Percentiles rank a stretch among this genome's conserved stretches.
Evolutionary conservation across 2,113 vertebrate species (phyloP).

Genomic region (Dasyurus viverrinus): DNA sequence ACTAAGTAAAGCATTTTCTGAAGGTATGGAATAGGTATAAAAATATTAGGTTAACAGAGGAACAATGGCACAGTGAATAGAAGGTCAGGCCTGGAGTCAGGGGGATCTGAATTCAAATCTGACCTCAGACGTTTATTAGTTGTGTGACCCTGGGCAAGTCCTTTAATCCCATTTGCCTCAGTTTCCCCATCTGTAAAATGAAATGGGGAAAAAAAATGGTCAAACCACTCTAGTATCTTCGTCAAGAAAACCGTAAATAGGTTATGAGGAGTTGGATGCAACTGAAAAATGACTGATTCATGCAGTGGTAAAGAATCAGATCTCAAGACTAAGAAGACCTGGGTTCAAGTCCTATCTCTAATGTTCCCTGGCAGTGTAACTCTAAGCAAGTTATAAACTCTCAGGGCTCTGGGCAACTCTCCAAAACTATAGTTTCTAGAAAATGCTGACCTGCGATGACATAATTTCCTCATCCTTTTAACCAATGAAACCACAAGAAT

Average conservation of each 20-base stretch:
- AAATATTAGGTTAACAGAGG: not conserved
- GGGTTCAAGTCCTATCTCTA: not conserved
- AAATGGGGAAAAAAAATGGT: not conserved
- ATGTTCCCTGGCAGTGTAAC: not conserved
- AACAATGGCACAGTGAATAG: not conserved
- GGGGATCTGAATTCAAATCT: not conserved
- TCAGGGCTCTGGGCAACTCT: not conserved
- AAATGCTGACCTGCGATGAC: not conserved
- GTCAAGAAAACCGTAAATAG: not conserved
- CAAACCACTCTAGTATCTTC: not conserved
- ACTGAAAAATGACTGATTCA: not conserved
- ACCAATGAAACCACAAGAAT: not conserved
- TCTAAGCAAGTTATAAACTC: not conserved
- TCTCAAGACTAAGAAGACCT: not conserved
- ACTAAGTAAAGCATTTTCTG: not conserved
- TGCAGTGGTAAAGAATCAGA: not conserved
- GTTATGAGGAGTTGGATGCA: not conserved
- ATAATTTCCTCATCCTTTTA: not conserved
- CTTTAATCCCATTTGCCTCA: no score
- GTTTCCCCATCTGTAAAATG: not conserved
- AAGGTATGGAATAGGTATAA: not conserved
- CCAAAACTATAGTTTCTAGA: not conserved
- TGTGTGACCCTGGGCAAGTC: not conserved
- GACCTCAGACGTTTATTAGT: not conserved
- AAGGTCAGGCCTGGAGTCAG: not conserved